Percentiles rank a stretch among this genome's conserved stretches.
phyloP scores from a whole-genome alignment of 1,140 invertebrate species.

The Drosophila subobscura region DNA sequence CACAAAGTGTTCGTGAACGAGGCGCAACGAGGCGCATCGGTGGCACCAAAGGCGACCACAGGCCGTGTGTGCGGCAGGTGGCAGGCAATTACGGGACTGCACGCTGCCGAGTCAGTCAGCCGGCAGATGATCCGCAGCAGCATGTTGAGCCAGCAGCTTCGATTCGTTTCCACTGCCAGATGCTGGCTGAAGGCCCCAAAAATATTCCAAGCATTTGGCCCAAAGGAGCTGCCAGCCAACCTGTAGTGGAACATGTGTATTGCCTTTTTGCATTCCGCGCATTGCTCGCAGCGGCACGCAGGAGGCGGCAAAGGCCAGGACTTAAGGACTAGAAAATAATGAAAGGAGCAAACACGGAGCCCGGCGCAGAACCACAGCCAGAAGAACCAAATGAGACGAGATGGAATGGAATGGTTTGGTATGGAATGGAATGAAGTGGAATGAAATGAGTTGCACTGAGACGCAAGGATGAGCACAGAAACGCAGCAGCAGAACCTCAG shows the following conservation, averaged over 20 bases:
- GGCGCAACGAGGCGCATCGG: constrained; percentile 50
- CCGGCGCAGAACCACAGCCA: constrained; percentile 30
- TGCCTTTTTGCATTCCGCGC: constrained; percentile 74
- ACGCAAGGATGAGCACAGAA: constrained; percentile 1
- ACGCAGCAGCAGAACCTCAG: constrained; percentile 40
- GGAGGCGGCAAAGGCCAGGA: constrained; percentile 29
- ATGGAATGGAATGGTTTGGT: constrained; percentile 15
- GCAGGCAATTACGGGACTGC: not conserved
- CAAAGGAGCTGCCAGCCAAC: not conserved
- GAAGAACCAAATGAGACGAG: constrained; percentile 37
- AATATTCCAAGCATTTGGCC: constrained; percentile 62
- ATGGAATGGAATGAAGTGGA: constrained; percentile 1
- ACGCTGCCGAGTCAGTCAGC: too few relatives aligned
- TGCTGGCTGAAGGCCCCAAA: not conserved
- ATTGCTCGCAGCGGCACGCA: constrained; percentile 41
- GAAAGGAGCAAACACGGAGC: constrained; percentile 9
- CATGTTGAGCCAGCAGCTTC: too few relatives aligned
- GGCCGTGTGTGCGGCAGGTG: constrained; percentile 8
- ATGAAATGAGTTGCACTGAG: not conserved
- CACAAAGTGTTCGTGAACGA: constrained; percentile 56
- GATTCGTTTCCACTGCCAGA: not conserved
- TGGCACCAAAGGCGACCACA: constrained; percentile 28
- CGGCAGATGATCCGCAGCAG: too few relatives aligned
- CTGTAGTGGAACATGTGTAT: constrained; percentile 25
- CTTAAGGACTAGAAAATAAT: constrained; percentile 14